Conservation (phyloP, 2,113 vertebrate genomes). For the Mixornis gularis region DNA sequence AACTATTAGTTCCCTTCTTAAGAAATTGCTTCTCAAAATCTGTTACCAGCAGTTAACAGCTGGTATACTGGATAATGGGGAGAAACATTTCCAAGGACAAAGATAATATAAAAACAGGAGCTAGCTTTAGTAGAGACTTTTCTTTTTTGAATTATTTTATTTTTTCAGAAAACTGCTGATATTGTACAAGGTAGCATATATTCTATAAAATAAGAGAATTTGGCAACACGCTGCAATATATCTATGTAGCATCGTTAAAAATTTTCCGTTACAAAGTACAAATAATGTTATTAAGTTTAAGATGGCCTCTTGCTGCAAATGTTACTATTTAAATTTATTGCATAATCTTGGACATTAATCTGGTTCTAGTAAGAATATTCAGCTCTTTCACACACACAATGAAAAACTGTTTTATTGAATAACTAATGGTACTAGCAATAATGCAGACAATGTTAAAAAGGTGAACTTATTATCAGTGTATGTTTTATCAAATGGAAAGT, state of each 20-base stretch:
- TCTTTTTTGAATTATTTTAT: not conserved
- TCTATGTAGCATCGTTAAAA: not conserved
- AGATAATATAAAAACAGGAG: not conserved
- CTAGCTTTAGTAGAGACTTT: not conserved
- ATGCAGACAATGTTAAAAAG: not conserved
- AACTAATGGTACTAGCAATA: not conserved
- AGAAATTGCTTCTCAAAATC: conserved; percentile 7
- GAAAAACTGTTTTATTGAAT: not conserved
- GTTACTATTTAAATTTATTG: not conserved
- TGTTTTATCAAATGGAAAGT: not conserved
- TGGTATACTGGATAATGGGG: not conserved
- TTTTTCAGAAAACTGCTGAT: not conserved
- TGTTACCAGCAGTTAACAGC: not conserved
- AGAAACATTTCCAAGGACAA: not conserved
- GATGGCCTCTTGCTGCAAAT: not conserved
- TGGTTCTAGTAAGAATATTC: not conserved
- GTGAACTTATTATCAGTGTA: not conserved
- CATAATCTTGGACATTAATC: not conserved
- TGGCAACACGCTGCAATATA: not conserved
- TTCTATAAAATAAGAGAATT: not conserved
- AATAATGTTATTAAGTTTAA: not conserved
- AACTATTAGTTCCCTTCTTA: not conserved
- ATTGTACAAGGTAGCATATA: not conserved
- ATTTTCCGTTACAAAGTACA: not conserved
- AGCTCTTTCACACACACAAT: not conserved